A percentile compares a stretch with the other conserved stretches of the same genome.
phyloP scores from a whole-genome alignment of 2,113 vertebrate genomes.

The Vicugna pacos region DNA sequence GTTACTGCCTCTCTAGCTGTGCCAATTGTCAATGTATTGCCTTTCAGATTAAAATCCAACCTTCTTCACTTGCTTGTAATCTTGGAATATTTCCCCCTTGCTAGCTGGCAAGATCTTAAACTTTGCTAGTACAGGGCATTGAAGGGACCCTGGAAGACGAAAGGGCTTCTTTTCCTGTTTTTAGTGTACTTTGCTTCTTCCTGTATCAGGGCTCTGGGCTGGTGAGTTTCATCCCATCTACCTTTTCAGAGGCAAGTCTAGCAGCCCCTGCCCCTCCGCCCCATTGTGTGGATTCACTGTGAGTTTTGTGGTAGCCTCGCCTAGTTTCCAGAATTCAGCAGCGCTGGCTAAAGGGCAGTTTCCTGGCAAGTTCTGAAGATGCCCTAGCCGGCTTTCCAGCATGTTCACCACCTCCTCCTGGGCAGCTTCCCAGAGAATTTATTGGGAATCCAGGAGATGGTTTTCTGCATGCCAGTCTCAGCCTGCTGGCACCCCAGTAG shows the following conservation, averaged over 20 bases:
- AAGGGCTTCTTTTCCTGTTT: neutral
- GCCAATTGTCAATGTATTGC: neutral
- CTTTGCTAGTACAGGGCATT: neutral
- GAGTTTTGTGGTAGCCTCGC: neutral
- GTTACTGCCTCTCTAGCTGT: neutral
- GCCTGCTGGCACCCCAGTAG: neutral
- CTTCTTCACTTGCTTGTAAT: neutral
- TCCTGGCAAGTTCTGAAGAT: neutral
- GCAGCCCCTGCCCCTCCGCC: neutral
- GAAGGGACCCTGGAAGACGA: neutral
- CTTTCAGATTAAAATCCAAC: neutral
- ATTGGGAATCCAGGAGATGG: neutral
- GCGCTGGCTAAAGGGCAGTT: neutral
- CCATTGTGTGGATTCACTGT: neutral
- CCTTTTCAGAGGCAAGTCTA: neutral
- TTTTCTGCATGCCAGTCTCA: neutral
- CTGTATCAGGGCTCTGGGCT: neutral
- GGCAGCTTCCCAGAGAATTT: neutral
- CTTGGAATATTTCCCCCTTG: neutral
- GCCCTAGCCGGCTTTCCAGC: neutral
- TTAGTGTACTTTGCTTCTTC: neutral
- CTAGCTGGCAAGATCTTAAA: neutral
- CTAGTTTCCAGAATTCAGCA: neutral
- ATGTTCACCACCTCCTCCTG: neutral
- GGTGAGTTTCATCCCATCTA: neutral